Base-by-base conservation (phyloP, 2,113 vertebrate species). In the Microcebus griseorufus region DNA sequence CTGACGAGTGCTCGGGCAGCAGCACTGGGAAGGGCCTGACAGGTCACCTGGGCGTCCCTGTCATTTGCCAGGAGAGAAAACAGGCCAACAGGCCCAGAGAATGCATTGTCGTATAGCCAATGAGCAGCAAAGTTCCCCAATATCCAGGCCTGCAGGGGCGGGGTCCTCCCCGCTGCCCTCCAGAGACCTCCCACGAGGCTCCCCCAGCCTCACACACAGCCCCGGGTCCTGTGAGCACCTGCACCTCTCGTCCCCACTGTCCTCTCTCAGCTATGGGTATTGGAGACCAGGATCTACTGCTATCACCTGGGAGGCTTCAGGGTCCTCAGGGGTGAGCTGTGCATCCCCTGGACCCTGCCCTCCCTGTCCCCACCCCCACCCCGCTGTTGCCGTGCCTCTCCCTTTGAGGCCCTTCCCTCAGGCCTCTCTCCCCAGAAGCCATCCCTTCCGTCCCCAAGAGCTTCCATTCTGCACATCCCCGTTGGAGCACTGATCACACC, bases 391-490 rank as follows among this genome's bases (percentile, higher is more conserved):
- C 39, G 6, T 55, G 37, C 70, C 25, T 67, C 29, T 85, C 69
- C 45, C 64, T 42, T 10, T 3, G 48, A 32, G 58, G 29, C 20
- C 85, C 73, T 67, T 27, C 37, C 58, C 51, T 65, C 75, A 6
- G 10, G 22, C 14, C 9, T 25, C 58, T 25, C 13, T 80, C 8
- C 1, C 12, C 37, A 39, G 72, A 62, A 58, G 42, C 48, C 23
- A 29, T 9, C n/a, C 12, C 0, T 0, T 1, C 1, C 5, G 55
- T 58, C 23, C 67, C 11, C 11, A 22, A 16, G 42, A 34, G 4
- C 18, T 9, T 5, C 11, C 13, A 39, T 39, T 69, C 37, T 22
- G 48, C 3, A 39, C 7, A 1, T 29, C 23, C 45, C 39, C 42
- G 0, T 0, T 11, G 48, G 65, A 84, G 34, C n/a, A 39, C 48